Base-by-base conservation (phyloP, 53 echinoderm and acorn worm species). In the Apostichopus leukothele region DNA sequence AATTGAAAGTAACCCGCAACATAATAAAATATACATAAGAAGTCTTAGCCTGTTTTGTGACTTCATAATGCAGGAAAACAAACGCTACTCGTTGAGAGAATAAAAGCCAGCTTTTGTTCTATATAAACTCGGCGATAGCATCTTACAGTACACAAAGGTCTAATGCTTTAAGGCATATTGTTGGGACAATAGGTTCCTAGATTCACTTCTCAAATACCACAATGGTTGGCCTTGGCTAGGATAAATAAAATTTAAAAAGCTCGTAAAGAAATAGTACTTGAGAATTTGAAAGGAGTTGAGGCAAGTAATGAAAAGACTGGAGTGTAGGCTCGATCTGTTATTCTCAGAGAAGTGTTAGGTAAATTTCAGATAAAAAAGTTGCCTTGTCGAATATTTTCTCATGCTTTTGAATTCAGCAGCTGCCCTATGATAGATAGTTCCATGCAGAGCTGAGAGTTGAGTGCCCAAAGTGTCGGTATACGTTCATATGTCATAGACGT, bases 171-270 rank as follows among this genome's bases (percentile, higher is more conserved):
- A 81, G 81, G 81, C 81, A 81, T 81, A 81, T 57, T 59, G 55
- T 57, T n/a, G 5, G 81, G 11, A 81, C 81, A 81, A 81, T 21
- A 8, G 59, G 54, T 57, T 54, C 55, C 50, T 81, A 59, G 81
- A 81, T 81, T 81, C 81, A 81, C 81, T 81, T 89, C 80, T 86
- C 73, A 77, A 87, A 78, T 27, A 50, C 7, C 85, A 76, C 79
- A 86, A 86, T 50, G 75, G 81, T 66, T 89, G 89, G 75, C 91
- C 91, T 89, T 89, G 91, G 89, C 86, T 78, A 89, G 78, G 91
- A 87, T 89, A 91, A 93, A 93, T 79, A 89, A 75, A 86, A 87
- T 75, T 89, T 89, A 93, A 91, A 81, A 81, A 59, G 55, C 20
- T 11, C 8, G 21, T 57, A 81, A 59, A 81, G 54, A 79, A 81